Conservation (phyloP, 2,888 invertebrate species). For the Escarpia spicata region DNA sequence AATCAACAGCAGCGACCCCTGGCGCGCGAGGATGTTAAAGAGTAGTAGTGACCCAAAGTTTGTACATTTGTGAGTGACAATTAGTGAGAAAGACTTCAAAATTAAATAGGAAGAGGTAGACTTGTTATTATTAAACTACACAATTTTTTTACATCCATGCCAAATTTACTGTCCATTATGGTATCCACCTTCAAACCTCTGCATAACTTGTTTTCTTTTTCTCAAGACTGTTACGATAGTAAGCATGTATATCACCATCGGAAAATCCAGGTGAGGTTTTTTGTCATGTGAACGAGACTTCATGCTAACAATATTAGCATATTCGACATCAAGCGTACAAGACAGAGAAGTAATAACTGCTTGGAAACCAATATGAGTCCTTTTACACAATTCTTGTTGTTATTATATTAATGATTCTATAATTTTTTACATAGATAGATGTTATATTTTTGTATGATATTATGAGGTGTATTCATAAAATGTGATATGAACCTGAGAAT, state of each 20-base stretch:
- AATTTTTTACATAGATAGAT: no score
- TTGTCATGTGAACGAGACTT: no score
- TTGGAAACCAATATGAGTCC: not conserved
- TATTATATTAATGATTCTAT: not conserved
- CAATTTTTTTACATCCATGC: not conserved
- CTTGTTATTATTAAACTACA: not conserved
- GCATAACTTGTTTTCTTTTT: no score
- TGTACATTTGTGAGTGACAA: not conserved
- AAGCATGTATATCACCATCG: no score
- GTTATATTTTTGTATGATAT: not conserved
- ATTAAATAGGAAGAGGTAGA: not conserved
- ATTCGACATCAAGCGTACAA: no score
- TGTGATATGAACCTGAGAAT: not conserved
- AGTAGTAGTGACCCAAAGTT: not conserved
- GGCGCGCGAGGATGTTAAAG: no score
- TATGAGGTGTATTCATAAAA: not conserved
- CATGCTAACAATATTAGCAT: no score
- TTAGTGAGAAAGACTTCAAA: not conserved
- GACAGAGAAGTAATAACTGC: no score
- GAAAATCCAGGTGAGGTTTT: no score
- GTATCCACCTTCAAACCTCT: no score
- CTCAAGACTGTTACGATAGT: no score
- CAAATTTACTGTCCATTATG: not conserved
- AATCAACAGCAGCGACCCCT: no score
- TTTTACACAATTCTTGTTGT: not conserved